A percentile compares a stretch with the other conserved stretches of the same genome.
These are phyloP conservation scores for Omphaloscelis lunosa DNA, from an alignment of 2,888 invertebrate species.

Conservation along the genomic window DNA sequence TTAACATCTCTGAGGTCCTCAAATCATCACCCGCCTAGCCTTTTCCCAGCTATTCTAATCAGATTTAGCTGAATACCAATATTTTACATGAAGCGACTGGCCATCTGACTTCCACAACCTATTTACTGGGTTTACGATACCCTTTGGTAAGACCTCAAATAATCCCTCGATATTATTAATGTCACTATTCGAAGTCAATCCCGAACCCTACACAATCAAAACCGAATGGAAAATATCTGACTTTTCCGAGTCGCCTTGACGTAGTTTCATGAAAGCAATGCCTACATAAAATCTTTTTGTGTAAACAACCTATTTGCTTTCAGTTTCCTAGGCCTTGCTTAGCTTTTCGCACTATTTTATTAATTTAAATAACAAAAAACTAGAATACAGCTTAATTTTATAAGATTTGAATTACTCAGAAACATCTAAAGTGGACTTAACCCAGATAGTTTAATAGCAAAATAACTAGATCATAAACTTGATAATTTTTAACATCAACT, in stretches of 20 bases:
- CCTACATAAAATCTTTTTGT: neutral
- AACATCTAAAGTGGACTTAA: neutral
- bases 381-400: neutral
- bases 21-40: neutral
- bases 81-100: neutral
- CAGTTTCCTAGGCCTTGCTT: neutral
- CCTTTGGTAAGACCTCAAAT: neutral
- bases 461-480: neutral
- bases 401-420: no score
- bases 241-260: neutral
- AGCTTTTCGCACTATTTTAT: neutral
- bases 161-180: neutral
- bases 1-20: neutral
- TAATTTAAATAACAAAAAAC: conserved; percentile 2
- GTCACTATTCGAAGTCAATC: neutral
- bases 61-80: neutral
- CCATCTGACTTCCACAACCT: neutral
- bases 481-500: neutral
- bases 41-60: neutral
- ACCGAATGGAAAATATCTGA: neutral
- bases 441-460: neutral
- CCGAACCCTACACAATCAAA: neutral
- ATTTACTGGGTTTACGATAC: neutral
- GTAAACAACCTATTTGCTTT: conserved; percentile 15
- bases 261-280: neutral